phyloP scores from a whole-genome alignment of 2,113 vertebrate species.

The Thomomys bottae region DNA sequence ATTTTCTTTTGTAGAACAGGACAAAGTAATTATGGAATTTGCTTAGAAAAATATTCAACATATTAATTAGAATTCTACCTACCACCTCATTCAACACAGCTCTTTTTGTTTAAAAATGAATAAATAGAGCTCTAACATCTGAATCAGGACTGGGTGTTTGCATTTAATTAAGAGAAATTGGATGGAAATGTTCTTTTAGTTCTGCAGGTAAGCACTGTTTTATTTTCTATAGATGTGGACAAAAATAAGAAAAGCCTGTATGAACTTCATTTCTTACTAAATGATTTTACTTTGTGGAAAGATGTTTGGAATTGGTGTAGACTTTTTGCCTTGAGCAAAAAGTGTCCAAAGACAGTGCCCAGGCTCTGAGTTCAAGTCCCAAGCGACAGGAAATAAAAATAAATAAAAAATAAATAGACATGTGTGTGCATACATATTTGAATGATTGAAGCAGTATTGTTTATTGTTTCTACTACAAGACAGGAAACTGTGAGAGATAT shows the following conservation, averaged over 20 bases:
- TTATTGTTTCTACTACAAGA: not conserved
- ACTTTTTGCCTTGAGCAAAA: too few species aligned
- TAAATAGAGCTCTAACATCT: not conserved
- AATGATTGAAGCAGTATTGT: not conserved
- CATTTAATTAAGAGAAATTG: not conserved
- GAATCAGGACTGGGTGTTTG: not conserved
- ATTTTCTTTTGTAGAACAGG: not conserved
- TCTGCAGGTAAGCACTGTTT: not conserved
- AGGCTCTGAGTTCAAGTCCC: too few species aligned
- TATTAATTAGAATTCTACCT: not conserved
- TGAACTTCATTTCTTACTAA: not conserved
- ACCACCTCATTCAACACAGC: not conserved
- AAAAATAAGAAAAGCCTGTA: not conserved
- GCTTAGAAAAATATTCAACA: not conserved
- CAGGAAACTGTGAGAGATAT: not conserved
- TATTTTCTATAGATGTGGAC: not conserved
- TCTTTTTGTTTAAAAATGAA: not conserved
- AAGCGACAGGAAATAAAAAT: too few species aligned
- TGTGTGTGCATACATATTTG: not conserved
- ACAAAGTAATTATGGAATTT: conserved; percentile 18
- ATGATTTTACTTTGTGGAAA: not conserved
- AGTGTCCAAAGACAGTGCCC: too few species aligned
- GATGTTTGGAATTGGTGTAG: not conserved
- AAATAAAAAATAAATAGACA: not conserved
- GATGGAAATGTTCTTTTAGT: not conserved